Percentiles rank a stretch among this genome's conserved stretches.
Evolutionary conservation across 2,797 vertebrate genomes (phyloP).

Genomic region (Acropternis orthonyx): DNA sequence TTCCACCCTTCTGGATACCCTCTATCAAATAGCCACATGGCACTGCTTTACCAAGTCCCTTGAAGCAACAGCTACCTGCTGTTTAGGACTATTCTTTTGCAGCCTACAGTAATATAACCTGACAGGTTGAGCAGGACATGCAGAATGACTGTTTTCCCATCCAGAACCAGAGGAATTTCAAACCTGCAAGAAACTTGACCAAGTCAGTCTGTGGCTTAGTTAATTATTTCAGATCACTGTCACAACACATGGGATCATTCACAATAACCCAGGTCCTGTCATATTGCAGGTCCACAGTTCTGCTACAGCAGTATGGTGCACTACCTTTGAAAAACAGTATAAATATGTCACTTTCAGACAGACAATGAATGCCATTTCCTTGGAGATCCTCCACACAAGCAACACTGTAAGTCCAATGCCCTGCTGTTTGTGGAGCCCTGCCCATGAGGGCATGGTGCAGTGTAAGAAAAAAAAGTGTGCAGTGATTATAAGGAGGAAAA

Average conservation of each 20-base stretch:
- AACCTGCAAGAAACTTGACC: not conserved
- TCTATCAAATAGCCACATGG: not conserved
- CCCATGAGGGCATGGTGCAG: not conserved
- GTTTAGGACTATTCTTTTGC: not conserved
- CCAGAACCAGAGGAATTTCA: not conserved
- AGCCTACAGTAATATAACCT: not conserved
- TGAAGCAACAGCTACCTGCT: not conserved
- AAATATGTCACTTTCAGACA: not conserved
- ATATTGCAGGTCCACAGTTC: not conserved
- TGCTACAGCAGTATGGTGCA: not conserved
- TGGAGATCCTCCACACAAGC: not conserved
- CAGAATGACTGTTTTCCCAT: not conserved
- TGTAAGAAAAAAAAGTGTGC: not conserved
- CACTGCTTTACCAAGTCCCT: not conserved
- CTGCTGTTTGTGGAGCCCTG: not conserved
- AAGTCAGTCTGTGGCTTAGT: not conserved
- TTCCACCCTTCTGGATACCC: not conserved
- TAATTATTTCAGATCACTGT: not conserved
- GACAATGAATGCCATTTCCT: not conserved
- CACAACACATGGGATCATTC: not conserved
- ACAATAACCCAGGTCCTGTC: not conserved
- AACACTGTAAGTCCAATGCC: not conserved
- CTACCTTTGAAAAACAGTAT: not conserved
- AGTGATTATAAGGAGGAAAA: not conserved
- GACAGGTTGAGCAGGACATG: not conserved